A percentile compares a stretch with the other conserved stretches of the same genome.
These are phyloP conservation scores for Coenonympha glycerion DNA, from an alignment of 2,888 invertebrate genomes.

Conservation along the genomic window DNA sequence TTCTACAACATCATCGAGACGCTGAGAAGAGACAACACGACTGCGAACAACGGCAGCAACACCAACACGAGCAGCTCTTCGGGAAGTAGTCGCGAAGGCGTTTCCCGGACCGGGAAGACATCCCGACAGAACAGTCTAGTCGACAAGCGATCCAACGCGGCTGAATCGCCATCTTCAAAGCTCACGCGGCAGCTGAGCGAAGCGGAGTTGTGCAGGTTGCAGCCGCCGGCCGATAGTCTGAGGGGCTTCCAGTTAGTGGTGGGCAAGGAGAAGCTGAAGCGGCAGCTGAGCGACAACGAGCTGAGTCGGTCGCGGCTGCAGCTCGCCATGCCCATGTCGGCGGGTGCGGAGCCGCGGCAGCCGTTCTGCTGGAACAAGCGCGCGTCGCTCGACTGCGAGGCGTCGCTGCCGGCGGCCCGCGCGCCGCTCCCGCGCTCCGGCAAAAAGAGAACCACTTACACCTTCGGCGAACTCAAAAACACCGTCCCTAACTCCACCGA, in stretches of 20 bases:
- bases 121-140: constrained; percentile 58
- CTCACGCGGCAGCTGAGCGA: constrained; percentile 59
- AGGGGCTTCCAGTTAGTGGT: constrained; percentile 61
- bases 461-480: constrained; percentile 70
- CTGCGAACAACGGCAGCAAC: constrained; percentile 36
- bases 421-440: constrained; percentile 28
- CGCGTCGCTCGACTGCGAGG: constrained; percentile 52
- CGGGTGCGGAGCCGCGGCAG: constrained; percentile 62
- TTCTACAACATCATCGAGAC: constrained; percentile 64
- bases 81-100: constrained; percentile 46
- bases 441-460: constrained; percentile 48
- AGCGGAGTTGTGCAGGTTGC: constrained; percentile 42
- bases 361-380: constrained; percentile 58
- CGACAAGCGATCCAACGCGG: constrained; percentile 44
- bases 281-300: constrained; percentile 66
- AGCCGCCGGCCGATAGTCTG: constrained; percentile 36
- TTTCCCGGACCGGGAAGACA: constrained; percentile 32
- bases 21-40: constrained; percentile 42
- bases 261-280: constrained; percentile 59
- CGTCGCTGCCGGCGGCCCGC: constrained; percentile 36
- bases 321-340: constrained; percentile 69
- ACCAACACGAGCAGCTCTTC: constrained; percentile 58
- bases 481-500: constrained; percentile 55
- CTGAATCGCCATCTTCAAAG: constrained; percentile 28
- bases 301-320: constrained; percentile 53